Conservation (phyloP, 2,888 invertebrate species). For the Epistrophella euchroma region DNA sequence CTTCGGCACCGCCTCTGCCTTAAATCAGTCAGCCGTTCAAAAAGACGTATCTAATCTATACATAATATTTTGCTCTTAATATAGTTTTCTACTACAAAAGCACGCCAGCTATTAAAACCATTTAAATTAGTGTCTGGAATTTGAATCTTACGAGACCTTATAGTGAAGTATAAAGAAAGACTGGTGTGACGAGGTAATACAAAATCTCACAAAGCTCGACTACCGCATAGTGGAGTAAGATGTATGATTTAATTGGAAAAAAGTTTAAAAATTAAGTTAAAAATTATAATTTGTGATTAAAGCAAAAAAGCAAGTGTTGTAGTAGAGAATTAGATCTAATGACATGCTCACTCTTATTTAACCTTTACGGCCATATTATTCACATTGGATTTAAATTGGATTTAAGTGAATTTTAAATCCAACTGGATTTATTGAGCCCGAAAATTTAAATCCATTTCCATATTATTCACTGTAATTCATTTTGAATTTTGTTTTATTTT, state of each 20-base stretch:
- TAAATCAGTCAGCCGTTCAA: conserved; percentile 20
- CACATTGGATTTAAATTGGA: no score
- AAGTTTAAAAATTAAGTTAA: no score
- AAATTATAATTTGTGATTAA: no score
- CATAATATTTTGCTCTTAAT: neutral
- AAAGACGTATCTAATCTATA: neutral
- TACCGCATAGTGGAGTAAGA: neutral
- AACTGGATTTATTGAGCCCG: no score
- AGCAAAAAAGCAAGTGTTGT: no score
- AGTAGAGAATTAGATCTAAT: no score
- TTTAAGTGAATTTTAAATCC: no score
- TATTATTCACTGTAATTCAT: no score
- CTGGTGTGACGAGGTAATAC: conserved; percentile 2
- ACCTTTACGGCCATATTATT: no score
- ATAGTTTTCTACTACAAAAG: conserved; percentile 25
- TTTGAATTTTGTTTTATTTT: no score
- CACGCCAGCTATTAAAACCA: conserved; percentile 46
- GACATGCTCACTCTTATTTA: no score
- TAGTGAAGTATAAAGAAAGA: conserved; percentile 10
- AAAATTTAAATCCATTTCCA: no score
- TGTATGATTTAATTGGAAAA: neutral
- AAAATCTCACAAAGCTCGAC: conserved; percentile 2
- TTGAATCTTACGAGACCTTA: conserved; percentile 7
- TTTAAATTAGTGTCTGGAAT: conserved; percentile 59
- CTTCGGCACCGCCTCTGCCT: neutral